phyloP scores from a whole-genome alignment of 2,113 vertebrate genomes.

The Glaucidium brasilianum region DNA sequence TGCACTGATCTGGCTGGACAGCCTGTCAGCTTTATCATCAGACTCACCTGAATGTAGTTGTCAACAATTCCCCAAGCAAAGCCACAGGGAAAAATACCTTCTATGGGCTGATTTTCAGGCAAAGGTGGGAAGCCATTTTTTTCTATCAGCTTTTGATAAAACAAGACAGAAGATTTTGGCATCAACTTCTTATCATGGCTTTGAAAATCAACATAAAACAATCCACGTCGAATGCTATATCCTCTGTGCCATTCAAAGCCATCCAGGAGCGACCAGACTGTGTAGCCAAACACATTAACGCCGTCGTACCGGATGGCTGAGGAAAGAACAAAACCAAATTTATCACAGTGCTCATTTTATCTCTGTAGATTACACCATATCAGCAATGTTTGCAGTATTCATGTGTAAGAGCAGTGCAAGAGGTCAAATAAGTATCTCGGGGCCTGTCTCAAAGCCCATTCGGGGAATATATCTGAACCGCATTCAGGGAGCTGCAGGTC shows the following conservation, averaged over 20 bases:
- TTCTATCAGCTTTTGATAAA: conserved; percentile 92
- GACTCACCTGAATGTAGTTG: conserved; percentile 89
- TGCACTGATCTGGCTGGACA: background rate
- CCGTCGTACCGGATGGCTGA: conserved; percentile 86
- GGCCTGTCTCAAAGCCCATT: background rate
- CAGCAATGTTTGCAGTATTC: background rate
- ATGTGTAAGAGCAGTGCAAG: background rate
- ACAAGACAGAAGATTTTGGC: conserved; percentile 91
- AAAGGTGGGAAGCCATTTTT: conserved; percentile 91
- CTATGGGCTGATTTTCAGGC: conserved; percentile 83
- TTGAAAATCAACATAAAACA: conserved; percentile 94
- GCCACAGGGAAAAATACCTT: conserved; percentile 87
- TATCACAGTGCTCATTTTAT: background rate
- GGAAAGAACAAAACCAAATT: conserved; percentile 32
- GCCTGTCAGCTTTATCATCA: background rate
- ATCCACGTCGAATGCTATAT: conserved; percentile 87
- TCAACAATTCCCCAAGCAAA: conserved; percentile 94
- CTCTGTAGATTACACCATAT: background rate
- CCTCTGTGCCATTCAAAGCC: conserved; percentile 95
- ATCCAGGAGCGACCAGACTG: conserved; percentile 94
- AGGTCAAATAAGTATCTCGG: background rate
- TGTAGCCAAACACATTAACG: conserved; percentile 92
- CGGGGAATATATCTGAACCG: background rate
- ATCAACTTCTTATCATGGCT: conserved; percentile 86
- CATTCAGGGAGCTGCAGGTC: background rate